Base-by-base conservation (phyloP, 2,888 invertebrate species). In the Exephanes ischioxanthus region DNA sequence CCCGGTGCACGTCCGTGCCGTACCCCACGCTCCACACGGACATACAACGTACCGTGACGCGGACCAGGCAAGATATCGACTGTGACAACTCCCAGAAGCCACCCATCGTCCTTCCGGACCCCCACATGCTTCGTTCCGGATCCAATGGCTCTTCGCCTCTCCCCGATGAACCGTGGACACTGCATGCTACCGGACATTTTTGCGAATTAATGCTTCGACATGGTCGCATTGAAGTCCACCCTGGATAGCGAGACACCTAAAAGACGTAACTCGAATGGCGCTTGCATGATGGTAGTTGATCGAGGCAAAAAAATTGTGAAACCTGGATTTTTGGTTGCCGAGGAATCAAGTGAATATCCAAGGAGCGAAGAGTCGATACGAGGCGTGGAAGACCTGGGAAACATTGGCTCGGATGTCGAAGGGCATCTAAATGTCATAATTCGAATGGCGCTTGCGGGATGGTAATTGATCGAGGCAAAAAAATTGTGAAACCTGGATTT, bases 11-110 rank as follows among this genome's bases (percentile, higher is more conserved):
- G 80, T 86, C 73, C 86, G 73, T 55, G 61, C 67, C 81, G 45
- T 66, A n/a, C 78, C 55, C 78, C 75, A 22, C 75, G 68, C 67
- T 58, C 70, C 77, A 73, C 78, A 70, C 61, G n/a, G 45, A 67
- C 72, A 66, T 82, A 72, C 61, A 76, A 48, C 66, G 55, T 51
- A 26, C 88, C 89, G 90, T 92, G 91, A 92, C 92, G 92, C 92
- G 89, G 90, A 91, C 88, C 90, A 89, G 90, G 89, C 91, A 90
- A 93, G 92, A 92, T 93, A 93, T 93, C 93, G 93, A 92, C 93
- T 92, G 90, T 91, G 90, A 91, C 92, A 92, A 90, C 90, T 89
- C 89, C 82, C 68, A 26, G 67, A 86, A 88, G 88, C 90, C 89
- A 90, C 89, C 90, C 88, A 88, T 89, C 90, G 90, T 88, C 89